Conservation (phyloP, 2,797 vertebrate genomes). For the Sebastes hubbsi region DNA sequence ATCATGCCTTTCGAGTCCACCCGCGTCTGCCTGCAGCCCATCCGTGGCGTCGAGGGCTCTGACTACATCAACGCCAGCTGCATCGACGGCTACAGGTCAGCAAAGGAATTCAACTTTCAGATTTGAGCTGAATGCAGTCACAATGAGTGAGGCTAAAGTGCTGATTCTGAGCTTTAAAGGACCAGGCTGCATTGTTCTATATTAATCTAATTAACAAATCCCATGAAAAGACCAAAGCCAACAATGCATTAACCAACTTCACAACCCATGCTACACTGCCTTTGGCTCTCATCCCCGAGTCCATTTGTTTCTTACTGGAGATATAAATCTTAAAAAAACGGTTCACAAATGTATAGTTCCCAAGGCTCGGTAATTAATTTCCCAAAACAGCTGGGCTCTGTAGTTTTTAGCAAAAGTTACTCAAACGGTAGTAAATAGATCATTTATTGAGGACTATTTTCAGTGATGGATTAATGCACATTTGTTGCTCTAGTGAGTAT, state of each 20-base stretch:
- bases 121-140: background rate
- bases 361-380: background rate
- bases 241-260: background rate
- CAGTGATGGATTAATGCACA: background rate
- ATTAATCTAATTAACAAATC: constrained; percentile 3
- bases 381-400: background rate
- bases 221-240: background rate
- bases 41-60: constrained; percentile 96
- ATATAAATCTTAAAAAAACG: background rate
- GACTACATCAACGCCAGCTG: constrained; percentile 99
- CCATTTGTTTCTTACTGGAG: background rate
- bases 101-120: background rate
- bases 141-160: background rate
- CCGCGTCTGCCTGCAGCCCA: constrained; percentile 96
- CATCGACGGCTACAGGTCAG: constrained; percentile 96
- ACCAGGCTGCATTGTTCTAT: background rate
- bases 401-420: background rate
- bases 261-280: background rate
- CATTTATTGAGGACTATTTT: background rate
- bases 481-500: background rate
- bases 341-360: no score
- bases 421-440: background rate
- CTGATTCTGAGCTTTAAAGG: constrained; percentile 11
- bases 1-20: constrained; percentile 88
- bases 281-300: background rate